A percentile compares a stretch with the other conserved stretches of the same genome.
phyloP scores from a whole-genome alignment of 2,888 invertebrate genomes.

The Beris morrisii region DNA sequence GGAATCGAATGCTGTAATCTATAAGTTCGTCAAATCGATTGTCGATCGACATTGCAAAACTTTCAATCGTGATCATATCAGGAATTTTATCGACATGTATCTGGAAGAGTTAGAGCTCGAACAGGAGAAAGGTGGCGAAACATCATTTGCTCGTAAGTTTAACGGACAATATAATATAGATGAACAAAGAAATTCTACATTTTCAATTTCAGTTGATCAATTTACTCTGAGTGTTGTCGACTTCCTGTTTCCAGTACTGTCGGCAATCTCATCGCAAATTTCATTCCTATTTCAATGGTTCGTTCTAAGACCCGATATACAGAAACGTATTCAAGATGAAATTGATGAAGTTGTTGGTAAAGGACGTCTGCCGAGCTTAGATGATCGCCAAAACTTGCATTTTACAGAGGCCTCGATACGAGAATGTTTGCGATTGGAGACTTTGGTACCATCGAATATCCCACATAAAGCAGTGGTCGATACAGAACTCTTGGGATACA shows the following conservation, averaged over 20 bases:
- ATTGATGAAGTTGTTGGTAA: slow-evolving; percentile 65
- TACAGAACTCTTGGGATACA: slow-evolving; percentile 62
- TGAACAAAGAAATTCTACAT: background rate
- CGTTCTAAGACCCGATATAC: slow-evolving; percentile 61
- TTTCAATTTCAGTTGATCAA: slow-evolving; percentile 58
- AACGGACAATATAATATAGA: background rate
- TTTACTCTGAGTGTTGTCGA: slow-evolving; percentile 63
- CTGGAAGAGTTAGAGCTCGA: slow-evolving; percentile 60
- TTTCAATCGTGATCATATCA: slow-evolving; percentile 56
- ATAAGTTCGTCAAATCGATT: slow-evolving; percentile 60
- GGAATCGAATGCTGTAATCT: slow-evolving; percentile 57
- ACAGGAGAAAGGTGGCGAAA: slow-evolving; percentile 51
- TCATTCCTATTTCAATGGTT: slow-evolving; percentile 61
- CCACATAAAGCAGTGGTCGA: slow-evolving; percentile 60
- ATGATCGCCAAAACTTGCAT: slow-evolving; percentile 63
- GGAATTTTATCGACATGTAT: slow-evolving; percentile 67
- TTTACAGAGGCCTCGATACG: slow-evolving; percentile 66
- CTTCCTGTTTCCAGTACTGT: slow-evolving; percentile 64
- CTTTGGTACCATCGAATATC: slow-evolving; percentile 64
- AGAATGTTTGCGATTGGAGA: slow-evolving; percentile 63
- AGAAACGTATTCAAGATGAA: slow-evolving; percentile 64
- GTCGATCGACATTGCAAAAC: slow-evolving; percentile 57
- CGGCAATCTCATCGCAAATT: slow-evolving; percentile 58
- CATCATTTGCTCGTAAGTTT: slow-evolving; percentile 58
- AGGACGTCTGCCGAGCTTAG: slow-evolving; percentile 61